phyloP scores from a whole-genome alignment of 1,140 invertebrate species.

The Leguminivora glycinivorella region DNA sequence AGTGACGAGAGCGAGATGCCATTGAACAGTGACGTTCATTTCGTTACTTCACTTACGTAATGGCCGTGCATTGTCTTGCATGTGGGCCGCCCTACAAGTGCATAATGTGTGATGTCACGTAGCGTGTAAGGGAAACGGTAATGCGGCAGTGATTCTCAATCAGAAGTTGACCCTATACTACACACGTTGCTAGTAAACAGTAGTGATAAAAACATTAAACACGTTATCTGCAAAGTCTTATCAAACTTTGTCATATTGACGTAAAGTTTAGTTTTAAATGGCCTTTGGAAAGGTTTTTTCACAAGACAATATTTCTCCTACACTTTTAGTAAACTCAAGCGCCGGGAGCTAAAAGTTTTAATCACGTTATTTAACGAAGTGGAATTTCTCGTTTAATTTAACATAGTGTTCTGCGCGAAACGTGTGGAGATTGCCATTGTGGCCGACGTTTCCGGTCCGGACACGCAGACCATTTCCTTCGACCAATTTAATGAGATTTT shows the following conservation, averaged over 20 bases:
- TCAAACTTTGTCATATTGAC: too few species aligned
- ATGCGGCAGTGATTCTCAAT: neutral
- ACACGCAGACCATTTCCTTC: constrained; percentile 15
- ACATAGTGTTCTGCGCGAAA: neutral
- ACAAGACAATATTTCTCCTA: neutral
- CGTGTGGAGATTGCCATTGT: constrained; percentile 21
- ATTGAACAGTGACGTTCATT: constrained; percentile 55
- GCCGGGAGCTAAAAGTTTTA: neutral
- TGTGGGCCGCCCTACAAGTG: constrained; percentile 44
- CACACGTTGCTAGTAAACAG: neutral
- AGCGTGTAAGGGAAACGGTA: neutral
- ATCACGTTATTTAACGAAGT: constrained; percentile 12
- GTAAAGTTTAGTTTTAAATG: neutral
- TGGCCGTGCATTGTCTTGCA: constrained; percentile 58
- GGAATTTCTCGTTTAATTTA: constrained; percentile 21
- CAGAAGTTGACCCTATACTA: neutral
- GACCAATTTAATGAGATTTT: constrained; percentile 25
- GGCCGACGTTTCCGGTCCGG: constrained; percentile 15
- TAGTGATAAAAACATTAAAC: neutral
- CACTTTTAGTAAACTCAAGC: neutral
- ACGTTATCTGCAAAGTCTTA: too few species aligned
- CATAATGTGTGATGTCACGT: constrained; percentile 8
- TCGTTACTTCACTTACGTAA: constrained; percentile 60
- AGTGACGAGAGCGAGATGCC: constrained; percentile 72
- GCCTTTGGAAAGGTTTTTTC: neutral